Evolutionary conservation across 2,888 invertebrate species (phyloP), one percentile per base, ranked within the genome.

Genomic region (Athrips mouffetella): DNA sequence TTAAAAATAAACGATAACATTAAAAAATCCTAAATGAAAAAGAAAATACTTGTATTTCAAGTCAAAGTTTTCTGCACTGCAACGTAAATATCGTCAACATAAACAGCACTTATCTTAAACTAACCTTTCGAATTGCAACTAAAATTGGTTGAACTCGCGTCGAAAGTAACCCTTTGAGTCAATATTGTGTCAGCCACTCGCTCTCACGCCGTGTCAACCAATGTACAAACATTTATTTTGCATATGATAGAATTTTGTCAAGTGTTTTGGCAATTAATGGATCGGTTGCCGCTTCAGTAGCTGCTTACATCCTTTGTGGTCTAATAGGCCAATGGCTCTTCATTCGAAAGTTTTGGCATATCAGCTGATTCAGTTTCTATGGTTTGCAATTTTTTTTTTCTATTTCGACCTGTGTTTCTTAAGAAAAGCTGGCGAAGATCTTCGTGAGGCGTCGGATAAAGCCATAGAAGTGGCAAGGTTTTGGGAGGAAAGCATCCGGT

Each of bases 161-260:
- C 5, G 1, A 5, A 4, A 18, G n/a, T 21, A 44, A 44, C 44
- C 44, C 44, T 44, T 44, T 44, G 13, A 18, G 44, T 31, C 31
- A 44, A 44, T 31, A 44, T 44, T 31, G 31, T 44, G 13, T 1
- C 44, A 44, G 44, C 20, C 7, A 11, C 29, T 15, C 21, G 21
- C 21, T 44, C 44, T 15, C 44, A 42, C 42, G n/a, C 2, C 7
- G 10, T 44, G 44, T 13, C 21, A 27, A 42, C 11, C 16, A 5
- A 10, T 13, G 8, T 7, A 11, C 30, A 11, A 40, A 25, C 13
- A n/a, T 44, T 44, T 44, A 31, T 31, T 16, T 45, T 45, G 33
- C 18, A 40, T 40, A 40, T 40, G 40, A 40, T 18, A 15, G 40
- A 21, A 11, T 7, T 40, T 7, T 10, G 25, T 23, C 8, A 10